phyloP scores from a whole-genome alignment of 92 coral and sea anemone genomes.

The Porites lobata region DNA sequence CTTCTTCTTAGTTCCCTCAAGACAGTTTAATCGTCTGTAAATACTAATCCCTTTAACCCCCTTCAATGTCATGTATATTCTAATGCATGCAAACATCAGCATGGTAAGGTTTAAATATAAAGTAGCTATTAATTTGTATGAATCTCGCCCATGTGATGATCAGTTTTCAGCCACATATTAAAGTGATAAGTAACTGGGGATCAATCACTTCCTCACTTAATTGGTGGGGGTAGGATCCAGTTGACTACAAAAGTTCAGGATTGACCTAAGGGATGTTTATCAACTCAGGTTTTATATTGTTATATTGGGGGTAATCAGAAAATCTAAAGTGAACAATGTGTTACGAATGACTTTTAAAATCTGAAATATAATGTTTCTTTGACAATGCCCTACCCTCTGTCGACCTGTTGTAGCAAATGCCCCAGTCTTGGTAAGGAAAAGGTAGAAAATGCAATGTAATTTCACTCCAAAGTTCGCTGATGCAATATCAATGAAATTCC shows the following conservation, averaged over 20 bases:
- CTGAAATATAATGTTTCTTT: not conserved
- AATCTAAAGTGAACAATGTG: not conserved
- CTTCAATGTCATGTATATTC: not conserved
- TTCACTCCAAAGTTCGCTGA: no score
- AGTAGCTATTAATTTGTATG: not conserved
- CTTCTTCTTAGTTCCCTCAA: not conserved
- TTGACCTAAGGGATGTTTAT: not conserved
- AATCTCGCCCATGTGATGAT: not conserved
- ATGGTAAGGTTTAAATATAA: no score
- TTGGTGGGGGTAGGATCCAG: not conserved
- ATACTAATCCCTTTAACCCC: not conserved
- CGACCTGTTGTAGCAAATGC: not conserved
- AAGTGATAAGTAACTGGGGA: not conserved
- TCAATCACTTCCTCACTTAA: not conserved
- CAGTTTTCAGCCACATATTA: conserved; percentile 8
- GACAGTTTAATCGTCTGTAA: not conserved
- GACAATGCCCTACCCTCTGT: not conserved
- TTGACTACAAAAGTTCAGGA: not conserved
- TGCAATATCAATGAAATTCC: no score
- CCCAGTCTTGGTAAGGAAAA: no score
- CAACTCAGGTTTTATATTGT: not conserved
- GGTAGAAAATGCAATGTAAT: no score
- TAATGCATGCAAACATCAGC: not conserved
- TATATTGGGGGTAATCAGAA: not conserved
- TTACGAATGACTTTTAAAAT: not conserved